phyloP scores from a whole-genome alignment of 1,140 invertebrate genomes.

The Cotesia glomerata region DNA sequence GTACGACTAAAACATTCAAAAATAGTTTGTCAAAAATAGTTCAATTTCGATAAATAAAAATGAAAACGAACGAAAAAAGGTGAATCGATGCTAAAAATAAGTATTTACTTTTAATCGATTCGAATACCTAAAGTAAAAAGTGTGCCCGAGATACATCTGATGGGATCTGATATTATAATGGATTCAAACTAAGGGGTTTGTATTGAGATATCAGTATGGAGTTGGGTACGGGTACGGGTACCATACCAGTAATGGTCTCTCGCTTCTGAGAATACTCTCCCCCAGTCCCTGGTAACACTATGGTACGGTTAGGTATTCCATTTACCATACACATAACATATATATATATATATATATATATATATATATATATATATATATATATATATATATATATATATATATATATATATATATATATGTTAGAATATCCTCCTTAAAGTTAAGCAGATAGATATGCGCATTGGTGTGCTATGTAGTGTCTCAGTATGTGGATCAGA shows the following conservation, averaged over 20 bases:
- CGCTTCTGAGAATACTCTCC: slow-evolving; percentile 55
- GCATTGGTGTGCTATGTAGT: slow-evolving; percentile 32
- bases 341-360: too few relatives aligned
- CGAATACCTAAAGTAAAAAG: neutral
- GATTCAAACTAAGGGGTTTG: slow-evolving; percentile 61
- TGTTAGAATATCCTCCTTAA: slow-evolving; percentile 2
- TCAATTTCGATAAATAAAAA: neutral
- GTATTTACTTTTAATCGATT: neutral
- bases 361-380: too few relatives aligned
- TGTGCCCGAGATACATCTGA: slow-evolving; percentile 18
- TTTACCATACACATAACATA: too few relatives aligned
- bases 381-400: slow-evolving; percentile 27
- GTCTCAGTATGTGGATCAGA: slow-evolving; percentile 27
- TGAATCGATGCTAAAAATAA: neutral
- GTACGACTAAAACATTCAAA: neutral
- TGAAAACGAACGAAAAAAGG: too few relatives aligned
- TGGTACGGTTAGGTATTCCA: too few relatives aligned
- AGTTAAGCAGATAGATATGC: slow-evolving; percentile 46
- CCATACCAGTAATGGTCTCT: slow-evolving; percentile 58
- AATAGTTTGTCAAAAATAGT: neutral
- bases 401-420: neutral
- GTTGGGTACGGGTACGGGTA: slow-evolving; percentile 31
- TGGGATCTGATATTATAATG: slow-evolving; percentile 57
- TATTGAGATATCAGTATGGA: slow-evolving; percentile 64
- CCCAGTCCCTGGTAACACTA: slow-evolving; percentile 18